Evolutionary conservation across 2,797 vertebrate species (phyloP).

Genomic region (Paramormyrops hopkinsi): DNA sequence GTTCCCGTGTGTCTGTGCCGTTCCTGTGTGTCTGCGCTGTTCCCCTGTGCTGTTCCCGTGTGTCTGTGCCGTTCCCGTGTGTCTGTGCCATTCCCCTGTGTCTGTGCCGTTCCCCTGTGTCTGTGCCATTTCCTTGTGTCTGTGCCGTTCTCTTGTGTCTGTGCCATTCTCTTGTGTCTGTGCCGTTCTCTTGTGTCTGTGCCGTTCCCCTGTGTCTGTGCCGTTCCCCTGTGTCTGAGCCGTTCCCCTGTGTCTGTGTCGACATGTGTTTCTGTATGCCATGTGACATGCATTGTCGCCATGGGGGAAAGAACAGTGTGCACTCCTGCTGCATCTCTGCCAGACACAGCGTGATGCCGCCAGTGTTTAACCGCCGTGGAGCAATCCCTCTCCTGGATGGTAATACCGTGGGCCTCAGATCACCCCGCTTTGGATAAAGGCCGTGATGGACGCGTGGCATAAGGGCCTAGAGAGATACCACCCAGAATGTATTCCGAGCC

Average conservation of each 20-base stretch:
- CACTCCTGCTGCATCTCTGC: not conserved
- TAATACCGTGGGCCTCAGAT: not conserved
- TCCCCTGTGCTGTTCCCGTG: not conserved
- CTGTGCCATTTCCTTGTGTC: too few relatives aligned
- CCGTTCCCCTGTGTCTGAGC: not conserved
- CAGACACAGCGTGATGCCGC: not conserved
- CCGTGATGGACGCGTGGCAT: not conserved
- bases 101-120: rapidly evolving
- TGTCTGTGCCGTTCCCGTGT: not conserved
- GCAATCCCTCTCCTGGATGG: not conserved
- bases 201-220: not conserved
- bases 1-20: not conserved
- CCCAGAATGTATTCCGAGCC: not conserved
- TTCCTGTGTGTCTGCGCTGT: rapidly evolving
- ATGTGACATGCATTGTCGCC: not conserved
- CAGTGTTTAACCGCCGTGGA: not conserved
- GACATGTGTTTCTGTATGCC: not conserved
- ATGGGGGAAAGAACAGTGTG: not conserved
- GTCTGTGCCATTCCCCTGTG: not conserved
- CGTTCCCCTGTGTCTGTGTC: not conserved
- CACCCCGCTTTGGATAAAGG: not conserved
- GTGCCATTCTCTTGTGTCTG: not conserved
- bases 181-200: not conserved
- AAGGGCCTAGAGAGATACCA: not conserved
- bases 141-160: not conserved